phyloP scores from a whole-genome alignment of 1,140 invertebrate genomes.

The Physella acuta region DNA sequence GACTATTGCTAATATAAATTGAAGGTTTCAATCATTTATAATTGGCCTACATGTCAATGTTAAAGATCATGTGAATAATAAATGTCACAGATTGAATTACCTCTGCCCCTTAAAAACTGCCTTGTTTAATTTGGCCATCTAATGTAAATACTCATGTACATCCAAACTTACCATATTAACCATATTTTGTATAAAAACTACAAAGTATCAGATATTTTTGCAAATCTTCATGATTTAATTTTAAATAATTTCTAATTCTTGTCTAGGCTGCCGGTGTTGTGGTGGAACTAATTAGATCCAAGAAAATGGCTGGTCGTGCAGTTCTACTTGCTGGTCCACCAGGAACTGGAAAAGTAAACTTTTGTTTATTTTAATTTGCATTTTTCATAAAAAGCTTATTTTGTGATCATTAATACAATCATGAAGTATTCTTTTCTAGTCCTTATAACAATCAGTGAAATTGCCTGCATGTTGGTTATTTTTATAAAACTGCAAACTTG shows the following conservation, averaged over 20 bases:
- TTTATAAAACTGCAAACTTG: not conserved
- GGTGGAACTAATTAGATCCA: constrained; percentile 93
- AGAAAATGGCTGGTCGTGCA: constrained; percentile 97
- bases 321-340: constrained; percentile 94
- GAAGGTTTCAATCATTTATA: too few relatives aligned
- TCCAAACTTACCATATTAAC: too few relatives aligned
- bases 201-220: too few relatives aligned
- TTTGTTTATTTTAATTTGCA: not conserved
- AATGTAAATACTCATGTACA: too few relatives aligned
- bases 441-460: not conserved
- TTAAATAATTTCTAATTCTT: constrained; percentile 23
- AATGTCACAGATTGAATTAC: too few relatives aligned
- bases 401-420: not conserved
- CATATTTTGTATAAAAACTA: too few relatives aligned
- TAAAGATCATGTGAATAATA: too few relatives aligned
- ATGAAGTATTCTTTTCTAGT: not conserved
- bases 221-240: too few relatives aligned
- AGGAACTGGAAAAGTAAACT: constrained; percentile 83
- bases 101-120: too few relatives aligned
- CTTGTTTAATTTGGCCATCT: too few relatives aligned
- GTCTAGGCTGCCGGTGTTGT: constrained; percentile 91
- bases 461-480: not conserved
- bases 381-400: not conserved
- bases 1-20: too few relatives aligned
- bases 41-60: too few relatives aligned